phyloP scores from a whole-genome alignment of 2,888 invertebrate genomes.

The Lysandra bellargus region DNA sequence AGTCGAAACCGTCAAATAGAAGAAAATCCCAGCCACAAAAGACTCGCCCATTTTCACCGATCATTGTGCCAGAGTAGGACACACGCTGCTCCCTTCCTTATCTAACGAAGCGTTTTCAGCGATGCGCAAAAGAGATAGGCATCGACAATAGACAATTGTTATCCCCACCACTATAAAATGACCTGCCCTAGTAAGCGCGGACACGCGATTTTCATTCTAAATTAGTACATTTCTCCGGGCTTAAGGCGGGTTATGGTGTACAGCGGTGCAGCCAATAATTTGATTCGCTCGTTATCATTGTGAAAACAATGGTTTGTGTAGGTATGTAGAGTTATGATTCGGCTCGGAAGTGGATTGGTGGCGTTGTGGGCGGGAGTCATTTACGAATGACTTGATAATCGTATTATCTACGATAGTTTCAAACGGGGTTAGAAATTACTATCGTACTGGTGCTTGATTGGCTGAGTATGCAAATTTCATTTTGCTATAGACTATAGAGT shows the following conservation, averaged over 20 bases:
- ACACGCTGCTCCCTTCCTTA: constrained; percentile 48
- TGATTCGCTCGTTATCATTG: constrained; percentile 71
- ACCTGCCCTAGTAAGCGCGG: constrained; percentile 58
- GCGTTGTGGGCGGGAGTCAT: constrained; percentile 47
- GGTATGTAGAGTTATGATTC: constrained; percentile 54
- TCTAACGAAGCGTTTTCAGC: constrained; percentile 60
- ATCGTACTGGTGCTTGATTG: background rate
- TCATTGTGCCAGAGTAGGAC: constrained; percentile 62
- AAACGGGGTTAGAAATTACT: background rate
- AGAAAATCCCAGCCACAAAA: constrained; percentile 66
- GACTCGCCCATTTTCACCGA: constrained; percentile 58
- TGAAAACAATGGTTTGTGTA: constrained; percentile 68
- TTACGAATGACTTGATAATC: constrained; percentile 11
- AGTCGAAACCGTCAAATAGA: constrained; percentile 58
- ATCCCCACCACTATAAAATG: constrained; percentile 64
- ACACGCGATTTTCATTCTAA: constrained; percentile 50
- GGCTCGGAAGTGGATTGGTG: constrained; percentile 54
- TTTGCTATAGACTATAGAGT: background rate
- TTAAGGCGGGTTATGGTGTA: constrained; percentile 49
- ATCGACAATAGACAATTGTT: constrained; percentile 78
- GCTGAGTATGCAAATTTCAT: background rate
- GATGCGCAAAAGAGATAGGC: constrained; percentile 74
- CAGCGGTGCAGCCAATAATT: constrained; percentile 68
- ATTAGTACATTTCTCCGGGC: constrained; percentile 30
- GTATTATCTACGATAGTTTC: background rate